Base-by-base conservation (phyloP, 2,797 vertebrate genomes). In the Benthosema pterotum region DNA sequence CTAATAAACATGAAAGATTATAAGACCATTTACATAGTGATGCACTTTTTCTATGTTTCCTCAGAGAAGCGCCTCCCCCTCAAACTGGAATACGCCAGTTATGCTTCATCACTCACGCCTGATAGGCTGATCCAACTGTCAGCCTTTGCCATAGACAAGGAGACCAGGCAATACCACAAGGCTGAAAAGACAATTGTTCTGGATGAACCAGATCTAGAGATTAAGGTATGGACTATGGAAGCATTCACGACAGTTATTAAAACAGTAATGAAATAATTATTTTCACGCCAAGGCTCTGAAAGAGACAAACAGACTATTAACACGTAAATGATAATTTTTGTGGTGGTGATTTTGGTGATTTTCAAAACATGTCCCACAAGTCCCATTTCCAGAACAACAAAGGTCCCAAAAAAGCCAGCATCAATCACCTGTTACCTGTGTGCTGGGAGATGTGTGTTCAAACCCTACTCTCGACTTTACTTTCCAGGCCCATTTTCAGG, bases 61-160 rank as follows among this genome's bases (percentile, higher is more conserved):
- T 2, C 88, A 97, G 96, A 91, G 63, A 83, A 63, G 0, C 54
- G 55, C 0, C 63, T 93, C 9, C 86, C 92, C 3, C 75, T 97
- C 42, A 77, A 18, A 16, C 67, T 98, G 69, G 62, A 91, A 38
- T 97, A 97, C 0, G 60, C 89, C 12, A 67, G 70, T 0, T 97
- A 97, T 1, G 22, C 82, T 2, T 60, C 88, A 51, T 84, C 5
- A 65, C 88, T 97, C 70, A 94, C 91, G 0, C 87, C 93, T 16
- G 95, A 95, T 51, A 92, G 93, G 78, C 63, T 95, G 77, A 95
- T 98, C 86, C 93, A 93, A 73, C 81, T 97, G 80, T 80, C 89
- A 42, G 94, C 91, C 42, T 80, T 97, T 16, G 80, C 95, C 1
- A 60, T 88, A 0, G 91, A 95, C 46, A 78, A 79, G 0, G 67